phyloP scores from a whole-genome alignment of 1,140 invertebrate genomes.

The Saxidomus purpurata region DNA sequence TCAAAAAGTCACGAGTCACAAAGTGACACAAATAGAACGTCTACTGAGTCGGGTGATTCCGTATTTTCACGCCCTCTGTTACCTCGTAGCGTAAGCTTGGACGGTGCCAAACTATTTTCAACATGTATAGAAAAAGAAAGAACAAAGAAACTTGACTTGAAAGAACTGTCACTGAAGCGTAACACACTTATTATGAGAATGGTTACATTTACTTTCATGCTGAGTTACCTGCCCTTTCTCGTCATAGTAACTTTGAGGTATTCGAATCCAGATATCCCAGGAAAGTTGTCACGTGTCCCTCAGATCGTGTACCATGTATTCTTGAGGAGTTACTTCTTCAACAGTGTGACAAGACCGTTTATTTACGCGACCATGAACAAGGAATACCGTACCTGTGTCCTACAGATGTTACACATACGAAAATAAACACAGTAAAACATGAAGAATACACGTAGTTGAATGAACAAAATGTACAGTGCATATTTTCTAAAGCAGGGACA shows the following conservation, averaged over 20 bases:
- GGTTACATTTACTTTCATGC: conserved; percentile 60
- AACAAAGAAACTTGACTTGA: conserved; percentile 14
- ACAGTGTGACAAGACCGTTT: conserved; percentile 49
- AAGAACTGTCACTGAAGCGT: conserved; percentile 41
- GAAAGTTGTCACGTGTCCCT: neutral
- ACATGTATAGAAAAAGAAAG: neutral
- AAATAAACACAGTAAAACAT: too few species aligned
- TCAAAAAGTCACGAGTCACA: neutral
- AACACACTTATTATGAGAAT: conserved; percentile 55
- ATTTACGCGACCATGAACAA: conserved; percentile 58
- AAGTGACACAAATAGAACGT: neutral
- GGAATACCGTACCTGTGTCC: conserved; percentile 27
- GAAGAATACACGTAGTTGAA: too few species aligned
- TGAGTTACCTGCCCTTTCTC: conserved; percentile 56
- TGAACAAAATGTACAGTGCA: too few species aligned
- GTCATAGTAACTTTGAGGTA: conserved; percentile 46
- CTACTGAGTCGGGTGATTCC: neutral
- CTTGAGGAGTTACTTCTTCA: conserved; percentile 50
- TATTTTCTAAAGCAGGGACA: too few species aligned
- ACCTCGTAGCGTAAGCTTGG: conserved; percentile 3
- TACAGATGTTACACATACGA: neutral
- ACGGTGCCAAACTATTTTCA: neutral
- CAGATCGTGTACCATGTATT: conserved; percentile 49
- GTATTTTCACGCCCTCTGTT: neutral
- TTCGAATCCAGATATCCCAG: conserved; percentile 35